Evolutionary conservation across 2,113 vertebrate genomes (phyloP).

Genomic region (Pontoporia blainvillei): DNA sequence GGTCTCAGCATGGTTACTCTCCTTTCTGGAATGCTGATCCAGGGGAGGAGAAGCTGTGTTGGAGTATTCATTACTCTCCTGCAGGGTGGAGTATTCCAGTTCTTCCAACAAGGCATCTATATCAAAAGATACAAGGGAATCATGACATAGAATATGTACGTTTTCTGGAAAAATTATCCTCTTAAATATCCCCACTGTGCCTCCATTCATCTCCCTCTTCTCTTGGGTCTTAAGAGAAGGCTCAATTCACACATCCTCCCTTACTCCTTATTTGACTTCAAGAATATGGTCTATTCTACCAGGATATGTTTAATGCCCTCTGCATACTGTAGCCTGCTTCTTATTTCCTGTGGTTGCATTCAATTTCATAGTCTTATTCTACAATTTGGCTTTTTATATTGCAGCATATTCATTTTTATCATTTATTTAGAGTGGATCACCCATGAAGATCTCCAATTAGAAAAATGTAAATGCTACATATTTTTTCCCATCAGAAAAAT

Average conservation of each 20-base stretch:
- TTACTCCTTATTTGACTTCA: neutral
- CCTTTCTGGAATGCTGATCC: neutral
- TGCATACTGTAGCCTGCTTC: neutral
- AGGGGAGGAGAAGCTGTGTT: accelerated
- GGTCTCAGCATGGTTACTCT: neutral
- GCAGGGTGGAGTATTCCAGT: slow-evolving; percentile 74
- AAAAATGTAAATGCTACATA: neutral
- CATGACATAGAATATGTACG: neutral
- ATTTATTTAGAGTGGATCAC: neutral
- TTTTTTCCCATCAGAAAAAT: slow-evolving; percentile 16
- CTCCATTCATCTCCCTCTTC: neutral
- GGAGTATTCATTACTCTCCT: slow-evolving; percentile 29
- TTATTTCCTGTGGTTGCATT: neutral
- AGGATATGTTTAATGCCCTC: neutral
- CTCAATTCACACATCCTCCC: neutral
- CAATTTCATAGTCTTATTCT: neutral
- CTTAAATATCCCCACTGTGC: neutral
- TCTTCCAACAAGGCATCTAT: slow-evolving; percentile 81
- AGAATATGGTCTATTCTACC: neutral
- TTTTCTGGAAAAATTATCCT: neutral
- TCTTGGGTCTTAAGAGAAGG: neutral
- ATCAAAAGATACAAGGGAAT: neutral
- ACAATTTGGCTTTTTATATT: neutral
- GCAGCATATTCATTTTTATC: neutral
- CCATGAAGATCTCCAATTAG: neutral